These are phyloP conservation scores for Hippocampus barbouri DNA, from an alignment of 2,113 vertebrate species.

Conservation along the genomic window DNA sequence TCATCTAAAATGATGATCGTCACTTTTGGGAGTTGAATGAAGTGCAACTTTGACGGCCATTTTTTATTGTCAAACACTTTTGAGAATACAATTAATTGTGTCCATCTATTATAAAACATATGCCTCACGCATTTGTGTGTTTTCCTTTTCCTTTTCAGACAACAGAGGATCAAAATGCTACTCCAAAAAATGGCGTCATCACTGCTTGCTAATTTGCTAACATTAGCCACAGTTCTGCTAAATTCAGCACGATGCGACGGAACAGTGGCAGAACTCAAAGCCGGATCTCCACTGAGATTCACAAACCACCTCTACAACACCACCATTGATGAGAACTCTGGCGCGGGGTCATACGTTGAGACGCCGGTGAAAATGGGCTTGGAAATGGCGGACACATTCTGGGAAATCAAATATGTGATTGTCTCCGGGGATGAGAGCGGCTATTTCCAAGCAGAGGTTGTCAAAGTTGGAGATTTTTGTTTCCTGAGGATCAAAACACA, in stretches of 20 bases:
- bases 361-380: conserved; percentile 86
- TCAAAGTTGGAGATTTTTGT: conserved; percentile 84
- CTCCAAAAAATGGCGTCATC: conserved; percentile 59
- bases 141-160: conserved; percentile 30
- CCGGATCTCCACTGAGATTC: conserved; percentile 77
- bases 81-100: not conserved
- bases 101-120: not conserved
- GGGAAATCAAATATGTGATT: conserved; percentile 81
- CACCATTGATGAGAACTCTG: conserved; percentile 90
- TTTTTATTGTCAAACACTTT: not conserved
- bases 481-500: conserved; percentile 89
- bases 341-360: conserved; percentile 86
- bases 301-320: conserved; percentile 88
- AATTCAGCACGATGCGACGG: conserved; percentile 55
- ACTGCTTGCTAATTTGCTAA: conserved; percentile 31
- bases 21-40: too few relatives aligned
- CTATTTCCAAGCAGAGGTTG: conserved; percentile 84
- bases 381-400: conserved; percentile 69
- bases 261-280: conserved; percentile 69
- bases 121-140: not conserved
- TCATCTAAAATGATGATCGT: too few relatives aligned
- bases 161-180: conserved; percentile 42
- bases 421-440: conserved; percentile 79
- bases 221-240: conserved; percentile 60
- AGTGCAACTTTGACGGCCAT: not conserved